Percentiles rank a stretch among this genome's conserved stretches.
Evolutionary conservation across 1,140 invertebrate genomes (phyloP).

Genomic region (Ruditapes philippinarum): DNA sequence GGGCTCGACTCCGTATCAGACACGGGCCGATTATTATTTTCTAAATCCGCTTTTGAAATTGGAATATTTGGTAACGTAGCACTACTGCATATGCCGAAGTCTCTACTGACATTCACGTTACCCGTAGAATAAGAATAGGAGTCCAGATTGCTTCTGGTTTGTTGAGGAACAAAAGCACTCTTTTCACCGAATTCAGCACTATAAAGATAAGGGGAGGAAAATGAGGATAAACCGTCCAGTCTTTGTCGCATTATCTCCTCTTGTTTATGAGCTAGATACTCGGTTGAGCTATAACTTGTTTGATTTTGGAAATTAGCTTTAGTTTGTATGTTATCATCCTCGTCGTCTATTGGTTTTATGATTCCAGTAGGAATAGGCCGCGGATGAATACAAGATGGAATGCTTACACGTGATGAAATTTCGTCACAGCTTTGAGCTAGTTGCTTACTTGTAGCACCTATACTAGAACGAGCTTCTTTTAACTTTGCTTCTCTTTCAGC

Average conservation of each 20-base stretch:
- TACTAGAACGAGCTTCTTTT: conserved; percentile 86
- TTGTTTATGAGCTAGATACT: conserved; percentile 84
- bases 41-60: conserved; percentile 52
- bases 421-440: conserved; percentile 83
- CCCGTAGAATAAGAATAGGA: conserved; percentile 67
- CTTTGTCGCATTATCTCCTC: conserved; percentile 75
- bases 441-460: conserved; percentile 58
- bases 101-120: conserved; percentile 66
- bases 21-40: conserved; percentile 68
- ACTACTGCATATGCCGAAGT: conserved; percentile 78
- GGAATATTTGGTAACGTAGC: conserved; percentile 80
- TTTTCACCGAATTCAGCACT: conserved; percentile 70
- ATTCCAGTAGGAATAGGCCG: conserved; percentile 86
- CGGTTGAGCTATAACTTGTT: conserved; percentile 84
- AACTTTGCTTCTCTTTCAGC: conserved; percentile 89
- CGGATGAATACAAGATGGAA: conserved; percentile 62
- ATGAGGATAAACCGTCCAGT: conserved; percentile 71
- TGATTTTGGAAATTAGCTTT: conserved; percentile 62
- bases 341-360: conserved; percentile 84
- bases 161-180: conserved; percentile 64
- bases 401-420: conserved; percentile 74
- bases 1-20: conserved; percentile 81
- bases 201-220: conserved; percentile 75
- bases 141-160: conserved; percentile 39
- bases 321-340: conserved; percentile 64